Evolutionary conservation across 2,888 invertebrate species (phyloP), one percentile per base, ranked within the genome.

Genomic region (Drosophila mettleri): DNA sequence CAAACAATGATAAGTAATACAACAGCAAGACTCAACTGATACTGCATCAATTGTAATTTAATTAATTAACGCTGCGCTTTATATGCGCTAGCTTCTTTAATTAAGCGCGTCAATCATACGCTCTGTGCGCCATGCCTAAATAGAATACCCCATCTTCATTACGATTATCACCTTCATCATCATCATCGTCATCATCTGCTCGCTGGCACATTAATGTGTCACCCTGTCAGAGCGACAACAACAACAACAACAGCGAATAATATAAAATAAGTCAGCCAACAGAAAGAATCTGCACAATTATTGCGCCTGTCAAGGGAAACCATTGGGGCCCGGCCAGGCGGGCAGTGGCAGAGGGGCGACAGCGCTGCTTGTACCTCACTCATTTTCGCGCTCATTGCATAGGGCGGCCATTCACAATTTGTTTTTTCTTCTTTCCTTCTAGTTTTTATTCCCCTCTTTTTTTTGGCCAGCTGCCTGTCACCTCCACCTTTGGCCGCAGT

Each of bases 21-120:
- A 61, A 53, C 58, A 58, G 22, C 43, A 54, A 71, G 31, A 16
- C 9, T 3, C 24, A 53, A n/a, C 36, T 41, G 24, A 7, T 53
- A 64, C 60, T 75, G 78, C 81, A 86, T 76, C 68, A 87, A 87
- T 87, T 84, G 79, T 77, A 85, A 88, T 85, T 87, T 70, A 77
- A 87, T 84, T 87, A 84, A 84, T 85, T 82, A 82, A 67, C 49
- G 54, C 69, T 55, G 29, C 57, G 59, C 43, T 62, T 65, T 66
- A 48, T 57, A 24, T 65, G 14, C 39, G 36, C 45, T 46, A 38
- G 39, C 41, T 60, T 53, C 80, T 74, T 75, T 80, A 86, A 82
- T 82, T 82, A 84, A 65, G 69, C 70, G 66, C 69, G 76, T 80
- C 82, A 87, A 87, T 83, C 88, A 84, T 79, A 82, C 79, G 83